These are phyloP conservation scores for Oeneis ivallda DNA, from an alignment of 2,888 invertebrate genomes.

Conservation along the genomic window DNA sequence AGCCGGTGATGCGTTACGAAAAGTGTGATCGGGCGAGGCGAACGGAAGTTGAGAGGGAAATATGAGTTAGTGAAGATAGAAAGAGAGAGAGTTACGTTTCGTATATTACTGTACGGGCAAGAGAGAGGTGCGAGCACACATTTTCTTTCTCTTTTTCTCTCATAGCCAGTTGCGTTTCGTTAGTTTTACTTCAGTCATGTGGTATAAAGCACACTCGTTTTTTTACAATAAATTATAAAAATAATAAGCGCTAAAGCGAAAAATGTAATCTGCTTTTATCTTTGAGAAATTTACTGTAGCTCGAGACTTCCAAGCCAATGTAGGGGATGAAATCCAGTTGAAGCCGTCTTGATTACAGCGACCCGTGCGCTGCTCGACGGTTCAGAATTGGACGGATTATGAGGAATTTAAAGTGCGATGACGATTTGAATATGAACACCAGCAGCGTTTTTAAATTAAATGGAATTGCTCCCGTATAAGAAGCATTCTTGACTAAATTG, in stretches of 20 bases:
- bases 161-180: too few relatives aligned
- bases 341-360: slow-evolving; percentile 78
- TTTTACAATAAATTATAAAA: too few relatives aligned
- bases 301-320: slow-evolving; percentile 59
- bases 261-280: slow-evolving; percentile 46
- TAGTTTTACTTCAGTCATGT: too few relatives aligned
- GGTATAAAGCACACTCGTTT: too few relatives aligned
- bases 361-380: slow-evolving; percentile 66
- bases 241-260: slow-evolving; percentile 36
- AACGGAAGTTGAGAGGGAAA: too few relatives aligned
- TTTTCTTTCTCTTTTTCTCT: too few relatives aligned
- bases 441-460: slow-evolving; percentile 69
- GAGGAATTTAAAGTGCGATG: slow-evolving; percentile 79
- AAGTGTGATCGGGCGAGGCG: too few relatives aligned
- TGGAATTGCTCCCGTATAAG: slow-evolving; percentile 51
- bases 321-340: slow-evolving; percentile 71
- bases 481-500: slow-evolving; percentile 39
- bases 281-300: slow-evolving; percentile 53
- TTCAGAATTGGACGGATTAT: slow-evolving; percentile 80
- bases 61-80: too few relatives aligned
- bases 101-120: too few relatives aligned
- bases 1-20: too few relatives aligned
- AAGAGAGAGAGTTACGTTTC: too few relatives aligned
- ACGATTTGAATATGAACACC: slow-evolving; percentile 78
- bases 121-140: too few relatives aligned